Percentiles rank a stretch among this genome's conserved stretches.
phyloP scores from a whole-genome alignment of 2,113 vertebrate genomes.

The Catharus minimus region DNA sequence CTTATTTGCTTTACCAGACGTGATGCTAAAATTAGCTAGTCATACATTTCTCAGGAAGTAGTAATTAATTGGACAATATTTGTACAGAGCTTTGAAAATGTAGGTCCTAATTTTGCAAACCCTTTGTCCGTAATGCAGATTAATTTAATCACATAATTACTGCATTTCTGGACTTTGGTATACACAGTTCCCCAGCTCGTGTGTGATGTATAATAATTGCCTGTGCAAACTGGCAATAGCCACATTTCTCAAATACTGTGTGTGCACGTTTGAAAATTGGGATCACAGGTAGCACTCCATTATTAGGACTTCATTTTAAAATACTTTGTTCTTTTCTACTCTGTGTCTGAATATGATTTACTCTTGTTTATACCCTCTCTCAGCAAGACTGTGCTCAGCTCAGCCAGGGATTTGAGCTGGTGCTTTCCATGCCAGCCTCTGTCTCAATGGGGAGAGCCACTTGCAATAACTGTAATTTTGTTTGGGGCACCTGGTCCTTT shows the following conservation, averaged over 20 bases:
- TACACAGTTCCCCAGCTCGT: background rate
- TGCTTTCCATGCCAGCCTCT: background rate
- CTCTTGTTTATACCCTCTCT: background rate
- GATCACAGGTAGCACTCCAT: background rate
- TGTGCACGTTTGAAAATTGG: background rate
- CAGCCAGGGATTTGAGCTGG: background rate
- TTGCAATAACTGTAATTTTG: background rate
- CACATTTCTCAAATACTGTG: background rate
- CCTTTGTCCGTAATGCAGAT: slow-evolving; percentile 50
- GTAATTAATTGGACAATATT: slow-evolving; percentile 67
- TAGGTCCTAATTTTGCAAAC: slow-evolving; percentile 58
- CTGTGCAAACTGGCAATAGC: background rate
- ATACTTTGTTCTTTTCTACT: background rate
- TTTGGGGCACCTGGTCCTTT: background rate
- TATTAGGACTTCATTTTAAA: background rate
- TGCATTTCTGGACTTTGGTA: slow-evolving; percentile 26
- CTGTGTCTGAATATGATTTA: background rate
- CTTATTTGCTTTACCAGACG: slow-evolving; percentile 41
- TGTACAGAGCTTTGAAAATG: slow-evolving; percentile 58
- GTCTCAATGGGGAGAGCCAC: background rate
- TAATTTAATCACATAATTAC: slow-evolving; percentile 64
- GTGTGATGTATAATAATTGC: slow-evolving; percentile 18
- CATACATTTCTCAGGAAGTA: slow-evolving; percentile 29
- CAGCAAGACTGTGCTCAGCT: background rate
- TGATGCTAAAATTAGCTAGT: slow-evolving; percentile 33